phyloP scores from a whole-genome alignment of 2,797 vertebrate genomes.

The Centroberyx gerrardi region DNA sequence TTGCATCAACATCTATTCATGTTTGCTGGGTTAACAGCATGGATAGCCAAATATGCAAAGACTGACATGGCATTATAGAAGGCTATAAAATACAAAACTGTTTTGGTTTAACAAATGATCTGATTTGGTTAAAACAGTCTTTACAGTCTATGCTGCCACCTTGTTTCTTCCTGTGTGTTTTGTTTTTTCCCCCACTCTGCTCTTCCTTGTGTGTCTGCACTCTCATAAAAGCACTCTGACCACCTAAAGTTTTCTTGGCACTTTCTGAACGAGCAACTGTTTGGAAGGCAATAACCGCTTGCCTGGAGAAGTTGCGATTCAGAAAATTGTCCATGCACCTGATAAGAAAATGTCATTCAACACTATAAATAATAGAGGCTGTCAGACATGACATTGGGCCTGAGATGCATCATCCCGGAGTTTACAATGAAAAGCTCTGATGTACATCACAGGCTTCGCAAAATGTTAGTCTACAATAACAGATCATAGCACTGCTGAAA shows the following conservation, averaged over 20 bases:
- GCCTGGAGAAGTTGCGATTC: conserved; percentile 40
- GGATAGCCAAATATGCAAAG: no score
- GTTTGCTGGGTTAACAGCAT: no score
- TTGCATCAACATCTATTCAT: no score
- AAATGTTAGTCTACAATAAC: conserved; percentile 27
- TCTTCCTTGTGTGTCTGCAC: not conserved
- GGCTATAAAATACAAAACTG: no score
- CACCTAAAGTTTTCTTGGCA: conserved; percentile 18
- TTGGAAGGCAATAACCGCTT: conserved; percentile 54
- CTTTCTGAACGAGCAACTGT: conserved; percentile 27
- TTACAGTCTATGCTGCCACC: no score
- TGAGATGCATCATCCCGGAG: conserved; percentile 30
- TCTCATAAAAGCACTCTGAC: not conserved
- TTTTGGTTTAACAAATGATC: no score
- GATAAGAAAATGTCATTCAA: conserved; percentile 62
- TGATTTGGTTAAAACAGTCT: no score
- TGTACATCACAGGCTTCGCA: conserved; percentile 20
- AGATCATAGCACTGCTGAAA: conserved; percentile 37
- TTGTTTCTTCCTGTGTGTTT: no score
- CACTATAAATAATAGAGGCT: conserved; percentile 60
- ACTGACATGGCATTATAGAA: no score
- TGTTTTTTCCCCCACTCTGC: not conserved
- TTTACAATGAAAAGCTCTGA: conserved; percentile 27
- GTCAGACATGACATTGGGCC: conserved; percentile 40
- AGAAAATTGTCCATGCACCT: conserved; percentile 48